Conservation (phyloP, 2,797 vertebrate species). For the Taenioides sp. region DNA sequence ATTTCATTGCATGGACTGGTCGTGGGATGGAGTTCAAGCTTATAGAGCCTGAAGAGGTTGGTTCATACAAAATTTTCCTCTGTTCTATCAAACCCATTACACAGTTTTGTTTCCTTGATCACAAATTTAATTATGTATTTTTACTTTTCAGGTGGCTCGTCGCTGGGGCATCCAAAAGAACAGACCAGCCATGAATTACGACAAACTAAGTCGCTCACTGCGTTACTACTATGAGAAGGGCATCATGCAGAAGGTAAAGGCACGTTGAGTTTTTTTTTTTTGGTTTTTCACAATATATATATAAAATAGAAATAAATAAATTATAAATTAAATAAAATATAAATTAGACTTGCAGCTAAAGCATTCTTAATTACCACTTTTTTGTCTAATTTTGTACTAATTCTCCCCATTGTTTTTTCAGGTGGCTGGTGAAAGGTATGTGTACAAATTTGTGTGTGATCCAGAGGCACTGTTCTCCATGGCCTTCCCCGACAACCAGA, state of each 20-base stretch:
- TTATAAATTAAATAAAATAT: no score
- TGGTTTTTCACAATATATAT: constrained; percentile 12
- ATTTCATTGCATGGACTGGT: constrained; percentile 96
- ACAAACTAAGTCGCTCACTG: constrained; percentile 95
- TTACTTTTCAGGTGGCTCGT: constrained; percentile 83
- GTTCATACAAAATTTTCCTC: constrained; percentile 6
- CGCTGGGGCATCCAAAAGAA: constrained; percentile 98
- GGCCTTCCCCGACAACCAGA: constrained; percentile 96
- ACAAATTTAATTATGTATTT: no score
- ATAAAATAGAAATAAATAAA: no score
- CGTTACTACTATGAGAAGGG: constrained; percentile 93
- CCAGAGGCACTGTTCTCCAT: constrained; percentile 96
- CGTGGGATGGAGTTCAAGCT: constrained; percentile 98
- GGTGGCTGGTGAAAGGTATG: constrained; percentile 94
- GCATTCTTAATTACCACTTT: background rate
- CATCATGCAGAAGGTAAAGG: constrained; percentile 84
- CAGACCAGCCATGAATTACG: constrained; percentile 95
- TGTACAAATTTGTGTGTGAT: constrained; percentile 97
- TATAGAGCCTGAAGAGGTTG: constrained; percentile 94
- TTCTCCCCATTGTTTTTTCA: constrained; percentile 42
- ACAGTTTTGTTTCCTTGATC: background rate
- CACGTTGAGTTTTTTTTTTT: constrained; percentile 60
- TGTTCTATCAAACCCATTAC: background rate
- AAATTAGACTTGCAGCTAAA: no score
- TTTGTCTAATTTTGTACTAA: background rate